A percentile compares a stretch with the other conserved stretches of the same genome.
These are phyloP conservation scores for Drosophila formosana DNA, from an alignment of 2,888 invertebrate species.

Conservation along the genomic window DNA sequence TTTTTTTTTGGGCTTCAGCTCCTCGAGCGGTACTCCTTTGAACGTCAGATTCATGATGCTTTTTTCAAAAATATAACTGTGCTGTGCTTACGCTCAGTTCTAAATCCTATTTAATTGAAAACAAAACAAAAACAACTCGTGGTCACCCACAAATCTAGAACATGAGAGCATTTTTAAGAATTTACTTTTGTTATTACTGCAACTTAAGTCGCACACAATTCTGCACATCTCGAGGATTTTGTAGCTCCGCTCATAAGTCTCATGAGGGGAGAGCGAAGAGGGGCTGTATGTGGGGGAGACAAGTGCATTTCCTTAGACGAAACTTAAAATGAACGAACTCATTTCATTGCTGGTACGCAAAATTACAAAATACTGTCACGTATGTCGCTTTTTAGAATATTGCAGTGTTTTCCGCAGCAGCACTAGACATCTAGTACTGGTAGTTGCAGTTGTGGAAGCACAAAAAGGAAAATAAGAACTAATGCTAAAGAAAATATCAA, in stretches of 20 bases:
- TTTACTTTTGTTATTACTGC: conserved; percentile 56
- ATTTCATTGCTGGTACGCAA: conserved; percentile 63
- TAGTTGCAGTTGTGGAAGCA: background rate
- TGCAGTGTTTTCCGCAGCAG: conserved; percentile 28
- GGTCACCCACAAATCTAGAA: conserved; percentile 39
- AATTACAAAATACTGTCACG: conserved; percentile 79
- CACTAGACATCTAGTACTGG: conserved; percentile 1
- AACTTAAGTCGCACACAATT: conserved; percentile 51
- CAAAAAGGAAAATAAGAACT: conserved; percentile 26
- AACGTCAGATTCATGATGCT: background rate
- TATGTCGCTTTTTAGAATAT: conserved; percentile 81
- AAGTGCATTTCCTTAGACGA: conserved; percentile 57
- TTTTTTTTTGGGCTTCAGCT: background rate
- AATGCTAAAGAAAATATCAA: conserved; percentile 72
- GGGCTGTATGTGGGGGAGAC: conserved; percentile 17
- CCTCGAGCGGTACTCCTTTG: background rate
- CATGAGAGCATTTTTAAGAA: conserved; percentile 39
- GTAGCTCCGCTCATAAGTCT: conserved; percentile 44
- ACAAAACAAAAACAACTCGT: conserved; percentile 52
- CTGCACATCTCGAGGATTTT: conserved; percentile 35
- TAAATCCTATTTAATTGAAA: conserved; percentile 64
- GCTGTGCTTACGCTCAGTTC: conserved; percentile 1
- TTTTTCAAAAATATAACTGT: background rate
- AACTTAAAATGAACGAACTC: conserved; percentile 66
- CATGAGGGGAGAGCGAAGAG: background rate